These are phyloP conservation scores for Meles meles DNA, from an alignment of 2,113 vertebrate genomes.

Conservation along the genomic window DNA sequence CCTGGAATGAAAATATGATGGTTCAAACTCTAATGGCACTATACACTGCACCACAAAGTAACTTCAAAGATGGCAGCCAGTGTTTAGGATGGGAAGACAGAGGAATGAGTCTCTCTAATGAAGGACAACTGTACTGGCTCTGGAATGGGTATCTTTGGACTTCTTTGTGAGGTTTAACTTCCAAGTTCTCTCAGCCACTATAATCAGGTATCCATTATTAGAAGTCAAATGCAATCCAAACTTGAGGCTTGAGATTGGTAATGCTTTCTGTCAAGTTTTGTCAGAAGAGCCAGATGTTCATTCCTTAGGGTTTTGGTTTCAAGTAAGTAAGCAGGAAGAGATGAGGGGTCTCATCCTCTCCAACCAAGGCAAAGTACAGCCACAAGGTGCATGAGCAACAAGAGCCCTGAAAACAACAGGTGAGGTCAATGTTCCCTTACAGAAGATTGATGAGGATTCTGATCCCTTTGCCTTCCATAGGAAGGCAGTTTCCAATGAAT, in stretches of 20 bases:
- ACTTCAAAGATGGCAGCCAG: neutral
- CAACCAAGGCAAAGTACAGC: neutral
- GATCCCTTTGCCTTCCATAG: neutral
- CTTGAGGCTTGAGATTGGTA: constrained; percentile 25
- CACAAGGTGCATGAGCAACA: neutral
- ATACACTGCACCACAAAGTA: neutral
- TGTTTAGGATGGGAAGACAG: neutral
- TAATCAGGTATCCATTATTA: neutral
- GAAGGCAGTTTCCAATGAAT: neutral
- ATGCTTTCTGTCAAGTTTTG: constrained; percentile 50
- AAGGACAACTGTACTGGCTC: neutral
- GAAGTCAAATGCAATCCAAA: neutral
- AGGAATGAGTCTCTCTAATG: neutral
- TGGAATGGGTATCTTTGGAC: neutral
- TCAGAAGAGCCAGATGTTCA: constrained; percentile 45
- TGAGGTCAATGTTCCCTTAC: neutral
- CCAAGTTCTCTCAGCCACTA: neutral
- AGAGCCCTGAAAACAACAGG: neutral
- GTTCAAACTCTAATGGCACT: neutral
- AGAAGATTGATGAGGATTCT: neutral
- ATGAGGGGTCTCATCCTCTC: neutral
- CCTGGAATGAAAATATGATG: neutral
- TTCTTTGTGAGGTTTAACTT: constrained; percentile 5
- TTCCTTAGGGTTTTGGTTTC: constrained; percentile 38
- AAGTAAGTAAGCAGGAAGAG: neutral